phyloP scores from a whole-genome alignment of 2,113 vertebrate species.

The Tautogolabrus adspersus region DNA sequence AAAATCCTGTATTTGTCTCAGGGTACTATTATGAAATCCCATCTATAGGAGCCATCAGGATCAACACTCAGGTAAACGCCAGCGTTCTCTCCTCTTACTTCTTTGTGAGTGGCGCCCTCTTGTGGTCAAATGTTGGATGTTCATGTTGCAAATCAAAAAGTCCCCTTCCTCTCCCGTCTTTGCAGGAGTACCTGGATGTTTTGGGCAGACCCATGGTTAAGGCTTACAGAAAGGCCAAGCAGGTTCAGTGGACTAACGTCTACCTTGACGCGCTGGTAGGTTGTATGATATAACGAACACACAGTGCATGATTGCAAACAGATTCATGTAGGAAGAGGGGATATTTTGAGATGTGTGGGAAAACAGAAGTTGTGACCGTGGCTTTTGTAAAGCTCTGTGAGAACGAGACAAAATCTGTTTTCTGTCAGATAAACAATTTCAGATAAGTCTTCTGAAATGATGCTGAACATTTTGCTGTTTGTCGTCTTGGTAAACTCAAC shows the following conservation, averaged over 20 bases:
- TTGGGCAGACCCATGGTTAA: constrained; percentile 97
- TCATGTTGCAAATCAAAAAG: neutral
- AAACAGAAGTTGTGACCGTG: neutral
- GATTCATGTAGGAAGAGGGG: neutral
- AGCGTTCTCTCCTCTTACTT: neutral
- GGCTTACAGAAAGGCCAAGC: constrained; percentile 88
- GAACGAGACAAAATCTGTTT: constrained; percentile 39
- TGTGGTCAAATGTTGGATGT: constrained; percentile 34
- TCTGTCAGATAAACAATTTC: constrained; percentile 28
- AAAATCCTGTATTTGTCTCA: constrained; percentile 45
- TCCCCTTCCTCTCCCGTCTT: neutral
- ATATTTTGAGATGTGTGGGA: neutral
- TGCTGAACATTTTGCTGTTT: constrained; percentile 22
- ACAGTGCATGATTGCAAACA: too few relatives aligned
- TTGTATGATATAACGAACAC: neutral
- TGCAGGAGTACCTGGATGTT: constrained; percentile 96
- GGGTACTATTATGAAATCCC: constrained; percentile 99
- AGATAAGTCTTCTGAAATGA: constrained; percentile 15
- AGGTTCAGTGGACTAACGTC: constrained; percentile 98
- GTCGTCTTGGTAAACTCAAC: constrained; percentile 31
- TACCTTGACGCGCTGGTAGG: constrained; percentile 96
- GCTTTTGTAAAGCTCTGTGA: neutral
- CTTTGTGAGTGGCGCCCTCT: constrained; percentile 46
- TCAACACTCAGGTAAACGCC: constrained; percentile 93
- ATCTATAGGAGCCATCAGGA: constrained; percentile 96